phyloP scores from a whole-genome alignment of 2,797 vertebrate genomes.

The Masticophis lateralis region DNA sequence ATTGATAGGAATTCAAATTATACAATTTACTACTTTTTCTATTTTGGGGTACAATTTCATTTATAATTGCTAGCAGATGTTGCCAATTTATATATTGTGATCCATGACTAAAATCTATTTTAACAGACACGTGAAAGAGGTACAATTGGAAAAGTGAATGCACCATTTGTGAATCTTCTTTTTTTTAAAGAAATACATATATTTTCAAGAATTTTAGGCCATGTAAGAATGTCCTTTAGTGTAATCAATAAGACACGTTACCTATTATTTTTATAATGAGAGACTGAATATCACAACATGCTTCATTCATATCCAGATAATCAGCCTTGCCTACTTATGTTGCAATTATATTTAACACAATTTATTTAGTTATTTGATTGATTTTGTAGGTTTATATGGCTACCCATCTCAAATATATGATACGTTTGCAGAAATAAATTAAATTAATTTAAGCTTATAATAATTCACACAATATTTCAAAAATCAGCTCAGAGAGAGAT shows the following conservation, averaged over 20 bases:
- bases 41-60: background rate
- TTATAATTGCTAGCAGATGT: background rate
- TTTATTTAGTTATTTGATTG: background rate
- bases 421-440: background rate
- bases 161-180: background rate
- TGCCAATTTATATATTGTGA: background rate
- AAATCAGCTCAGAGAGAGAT: background rate
- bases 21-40: background rate
- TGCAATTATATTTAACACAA: background rate
- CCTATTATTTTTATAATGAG: background rate
- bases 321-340: background rate
- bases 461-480: background rate
- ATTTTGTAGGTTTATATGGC: background rate
- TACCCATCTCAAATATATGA: background rate
- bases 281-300: background rate
- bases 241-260: background rate
- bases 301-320: background rate
- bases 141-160: background rate
- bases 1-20: background rate
- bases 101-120: background rate
- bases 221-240: background rate
- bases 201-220: background rate
- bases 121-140: background rate
- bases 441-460: background rate
- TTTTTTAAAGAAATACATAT: background rate